Conservation (phyloP, 2,888 invertebrate genomes). For the Cerastis rubricosa region DNA sequence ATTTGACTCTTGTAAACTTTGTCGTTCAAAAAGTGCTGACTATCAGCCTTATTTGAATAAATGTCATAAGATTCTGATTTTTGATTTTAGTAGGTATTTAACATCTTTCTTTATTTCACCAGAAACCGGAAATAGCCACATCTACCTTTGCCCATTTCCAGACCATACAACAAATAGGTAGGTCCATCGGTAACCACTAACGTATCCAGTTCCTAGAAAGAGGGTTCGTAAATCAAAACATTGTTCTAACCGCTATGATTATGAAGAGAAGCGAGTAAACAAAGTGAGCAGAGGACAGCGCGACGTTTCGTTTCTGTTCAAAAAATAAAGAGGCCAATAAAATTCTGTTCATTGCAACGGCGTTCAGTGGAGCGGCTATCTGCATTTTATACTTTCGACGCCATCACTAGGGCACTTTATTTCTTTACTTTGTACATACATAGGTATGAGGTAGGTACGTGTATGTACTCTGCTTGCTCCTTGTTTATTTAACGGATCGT, state of each 20-base stretch:
- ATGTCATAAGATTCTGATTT: too few species aligned
- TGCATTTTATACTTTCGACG: slow-evolving; percentile 86
- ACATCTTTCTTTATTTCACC: not conserved
- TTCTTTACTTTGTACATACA: slow-evolving; percentile 81
- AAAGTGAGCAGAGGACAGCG: slow-evolving; percentile 57
- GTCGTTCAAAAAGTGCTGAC: too few species aligned
- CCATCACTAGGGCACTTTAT: slow-evolving; percentile 78
- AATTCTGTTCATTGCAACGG: slow-evolving; percentile 81
- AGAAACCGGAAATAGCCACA: not conserved
- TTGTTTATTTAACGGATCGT: slow-evolving; percentile 81
- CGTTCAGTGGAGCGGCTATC: slow-evolving; percentile 83
- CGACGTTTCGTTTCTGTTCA: slow-evolving; percentile 69
- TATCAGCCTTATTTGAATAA: too few species aligned
- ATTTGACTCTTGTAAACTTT: too few species aligned
- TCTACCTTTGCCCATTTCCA: not conserved
- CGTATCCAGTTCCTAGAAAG: slow-evolving; percentile 2
- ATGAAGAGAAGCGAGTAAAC: slow-evolving; percentile 64
- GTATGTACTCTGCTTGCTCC: slow-evolving; percentile 71
- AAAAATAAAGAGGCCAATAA: slow-evolving; percentile 81
- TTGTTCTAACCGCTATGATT: slow-evolving; percentile 49
- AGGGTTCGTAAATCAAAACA: slow-evolving; percentile 35
- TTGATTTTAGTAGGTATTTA: too few species aligned
- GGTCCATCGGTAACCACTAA: not conserved
- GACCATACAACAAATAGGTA: slow-evolving; percentile 1
- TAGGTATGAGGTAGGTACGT: slow-evolving; percentile 61